Base-by-base conservation (phyloP, 2,888 invertebrate genomes). In the Sussaba pulchella region DNA sequence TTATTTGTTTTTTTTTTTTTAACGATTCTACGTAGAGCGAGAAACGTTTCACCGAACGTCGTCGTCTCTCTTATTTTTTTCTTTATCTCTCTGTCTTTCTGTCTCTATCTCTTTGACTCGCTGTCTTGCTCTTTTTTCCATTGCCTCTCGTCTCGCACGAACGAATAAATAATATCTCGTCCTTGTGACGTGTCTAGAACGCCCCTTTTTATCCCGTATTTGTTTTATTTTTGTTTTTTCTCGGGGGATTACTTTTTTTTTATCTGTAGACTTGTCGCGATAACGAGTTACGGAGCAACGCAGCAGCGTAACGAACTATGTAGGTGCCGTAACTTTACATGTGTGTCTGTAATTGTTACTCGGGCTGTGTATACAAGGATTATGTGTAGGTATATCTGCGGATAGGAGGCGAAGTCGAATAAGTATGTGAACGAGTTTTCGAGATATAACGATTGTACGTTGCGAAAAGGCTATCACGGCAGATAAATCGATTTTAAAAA, bases 321-420 rank as follows among this genome's bases (percentile, higher is more conserved):
- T 66, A 70, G 69, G 70, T 80, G 71, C 66, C 79, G 75, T 76
- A 76, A 71, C 67, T 39, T 70, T 47, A 41, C 73, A n/a, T n/a
- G 67, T 73, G 67, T 77, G 61, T 76, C 50, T 41, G 26, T 47
- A 47, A 59, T 12, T 50, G 19, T 14, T 36, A n/a, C 10, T 10
- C 9, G 26, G 31, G 9, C 39, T 66, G 39, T 41, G 19, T 69
- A 43, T 26, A 54, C 61, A 41, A 5, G 50, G 14, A 6, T n/a
- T n/a, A n/a, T n/a, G n/a, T n/a, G n/a, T n/a, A n/a, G n/a, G n/a
- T n/a, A n/a, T n/a, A n/a, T n/a, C n/a, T n/a, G n/a, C n/a, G n/a
- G n/a, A n/a, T n/a, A n/a, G n/a, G n/a, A n/a, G n/a, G n/a, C n/a
- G n/a, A n/a, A n/a, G n/a, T n/a, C n/a, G n/a, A n/a, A n/a, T n/a